Evolutionary conservation across 2,888 invertebrate genomes (phyloP), one percentile per base, ranked within the genome.

Genomic region (Therioaphis trifolii): DNA sequence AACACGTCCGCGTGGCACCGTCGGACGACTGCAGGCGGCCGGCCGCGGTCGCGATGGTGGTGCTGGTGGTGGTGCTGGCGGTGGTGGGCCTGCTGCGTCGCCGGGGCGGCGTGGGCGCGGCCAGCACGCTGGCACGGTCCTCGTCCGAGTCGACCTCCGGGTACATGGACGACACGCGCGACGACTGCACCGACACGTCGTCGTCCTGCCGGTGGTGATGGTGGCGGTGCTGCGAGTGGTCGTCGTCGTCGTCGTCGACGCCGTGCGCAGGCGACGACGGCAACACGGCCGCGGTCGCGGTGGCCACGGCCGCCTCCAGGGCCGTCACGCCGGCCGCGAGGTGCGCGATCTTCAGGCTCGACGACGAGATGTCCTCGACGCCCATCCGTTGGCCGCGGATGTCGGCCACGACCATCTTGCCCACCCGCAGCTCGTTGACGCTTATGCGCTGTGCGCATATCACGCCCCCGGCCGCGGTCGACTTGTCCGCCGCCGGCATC

Each of bases 371-470:
- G 69, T 77, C 52, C 52, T 84, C 71, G 29, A 76, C 78, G 84
- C 46, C 78, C 49, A 79, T 68, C 95, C 89, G 87, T 94, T 94
- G 84, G 93, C 93, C 0, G 95, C 95, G 86, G 63, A 95, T 89
- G 87, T 94, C 94, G 84, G 93, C 93, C 0, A 95, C 95, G 85
- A 92, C 94, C 27, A 96, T 88, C 75, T 93, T 91, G 84, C 95
- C 94, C 0, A 96, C 95, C 87, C 94, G 94, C 85, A 95, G 90
- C 88, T 95, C 94, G 40, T 90, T 90, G 1, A 95, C 92, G 88
- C 94, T 93, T 55, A 94, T 89, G 86, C 92, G 91, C 86, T 92
- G 91, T 72, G 93, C 92, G 49, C 71, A 87, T 89, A 84, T 77
- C 14, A 82, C 84, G 40, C 61, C 55, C 27, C 84, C 18, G 69